Base-by-base conservation (phyloP, 2,888 invertebrate genomes). In the Troides aeacus region DNA sequence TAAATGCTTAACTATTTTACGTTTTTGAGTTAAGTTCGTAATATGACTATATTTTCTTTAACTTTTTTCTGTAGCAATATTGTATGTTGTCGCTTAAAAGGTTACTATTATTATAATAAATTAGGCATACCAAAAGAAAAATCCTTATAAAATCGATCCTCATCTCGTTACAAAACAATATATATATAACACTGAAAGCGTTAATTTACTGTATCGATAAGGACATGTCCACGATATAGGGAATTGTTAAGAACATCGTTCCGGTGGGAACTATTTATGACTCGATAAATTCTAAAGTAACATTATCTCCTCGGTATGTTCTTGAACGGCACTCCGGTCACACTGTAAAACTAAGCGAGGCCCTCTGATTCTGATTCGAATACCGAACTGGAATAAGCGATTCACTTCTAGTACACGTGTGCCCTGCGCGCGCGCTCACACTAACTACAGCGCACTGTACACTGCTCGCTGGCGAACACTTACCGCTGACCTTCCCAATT, bases 351-450 rank as follows among this genome's bases (percentile, higher is more conserved):
- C 90, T 91, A 91, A 90, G 88, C 88, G 86, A 86, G 78, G 77
- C 79, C 85, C 81, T 87, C 85, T 81, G 79, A 79, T 83, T 84
- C 82, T 73, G 83, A 81, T 83, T 84, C 84, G 81, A 77, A 76
- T 58, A 75, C 74, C 78, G 84, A 84, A 83, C 81, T 77, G 77
- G 79, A 84, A 84, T 84, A 84, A 87, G 86, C 87, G 84, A 84
- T 84, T 84, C 87, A 86, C 90, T 86, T 91, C 92, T 92, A 89
- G 86, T 89, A 90, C 90, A 89, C 91, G 92, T 89, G 92, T 88
- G 90, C 74, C 79, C 75, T 85, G 88, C 84, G 86, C 90, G 90
- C 88, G 90, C 87, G 88, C 88, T 79, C 84, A 84, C 84, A 74
- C 80, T 84, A 81, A 91, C 91, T 91, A 89, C 87, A 80, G 81